A percentile compares a stretch with the other conserved stretches of the same genome.
These are phyloP conservation scores for Chelonus insularis DNA, from an alignment of 1,140 invertebrate species.

Conservation along the genomic window DNA sequence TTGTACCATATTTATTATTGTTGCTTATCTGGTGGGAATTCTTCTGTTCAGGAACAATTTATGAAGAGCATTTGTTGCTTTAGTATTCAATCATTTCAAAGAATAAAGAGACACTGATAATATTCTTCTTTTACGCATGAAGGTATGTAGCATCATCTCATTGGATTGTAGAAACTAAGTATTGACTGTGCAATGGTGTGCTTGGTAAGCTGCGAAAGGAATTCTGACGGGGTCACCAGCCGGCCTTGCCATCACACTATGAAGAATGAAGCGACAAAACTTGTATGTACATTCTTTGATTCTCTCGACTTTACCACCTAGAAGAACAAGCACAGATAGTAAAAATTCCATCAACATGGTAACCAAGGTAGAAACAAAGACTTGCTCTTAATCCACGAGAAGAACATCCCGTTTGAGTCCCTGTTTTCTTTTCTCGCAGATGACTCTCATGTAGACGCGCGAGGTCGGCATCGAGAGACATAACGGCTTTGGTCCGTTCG, in stretches of 20 bases:
- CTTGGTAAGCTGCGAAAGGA: not conserved
- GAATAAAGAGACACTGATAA: conserved; percentile 5
- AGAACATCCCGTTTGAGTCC: not conserved
- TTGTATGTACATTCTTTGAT: no score
- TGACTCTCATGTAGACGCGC: conserved; percentile 26
- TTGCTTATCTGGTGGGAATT: no score
- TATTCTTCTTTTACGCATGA: conserved; percentile 17
- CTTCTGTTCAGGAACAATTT: no score
- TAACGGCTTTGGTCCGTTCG: conserved; percentile 46
- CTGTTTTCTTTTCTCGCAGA: conserved; percentile 26
- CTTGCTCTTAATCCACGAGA: no score
- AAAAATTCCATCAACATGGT: not conserved
- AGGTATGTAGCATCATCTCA: conserved; percentile 2
- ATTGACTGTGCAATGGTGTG: not conserved
- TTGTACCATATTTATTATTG: conserved; percentile 17
- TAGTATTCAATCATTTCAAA: no score
- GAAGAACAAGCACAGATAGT: no score
- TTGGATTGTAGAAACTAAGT: no score
- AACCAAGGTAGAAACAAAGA: conserved; percentile 1
- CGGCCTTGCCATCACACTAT: conserved; percentile 31
- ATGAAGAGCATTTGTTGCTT: no score
- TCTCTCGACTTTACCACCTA: no score
- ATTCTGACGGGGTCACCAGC: conserved; percentile 30
- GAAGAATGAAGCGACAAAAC: not conserved
- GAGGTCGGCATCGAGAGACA: conserved; percentile 44